Base-by-base conservation (phyloP, 2,888 invertebrate species). In the Myathropa florea region DNA sequence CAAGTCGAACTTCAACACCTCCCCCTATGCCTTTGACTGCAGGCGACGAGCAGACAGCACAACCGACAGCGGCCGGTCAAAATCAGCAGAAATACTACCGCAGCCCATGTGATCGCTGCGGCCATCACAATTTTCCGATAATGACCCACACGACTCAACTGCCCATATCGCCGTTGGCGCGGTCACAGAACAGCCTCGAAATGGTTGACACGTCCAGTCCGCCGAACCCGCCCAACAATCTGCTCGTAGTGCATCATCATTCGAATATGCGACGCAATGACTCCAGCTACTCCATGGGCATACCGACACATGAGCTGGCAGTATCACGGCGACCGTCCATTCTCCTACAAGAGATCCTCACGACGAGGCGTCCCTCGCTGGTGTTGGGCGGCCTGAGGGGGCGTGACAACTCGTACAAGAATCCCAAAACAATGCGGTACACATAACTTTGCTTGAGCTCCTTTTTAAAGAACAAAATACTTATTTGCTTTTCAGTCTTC, bases 311-410 rank as follows among this genome's bases (percentile, higher is more conserved):
- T 61, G 92, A 92, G 21, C 86, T 92, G 36, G 92, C 92, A 71
- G 89, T 92, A 10, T 92, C 93, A n/a, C 90, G 93, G 14, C 89
- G 93, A 7, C 93, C 93, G 2, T 93, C 93, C 0, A 89, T 92
- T 39, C 88, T 93, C 12, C 86, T 93, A 24, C 93, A 93, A 82
- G 93, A 93, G 81, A 92, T 93, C 59, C 85, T 93, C 70, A 88
- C 89, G 39, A 91, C 91, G 4, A 88, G 95, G 90, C 93, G 95
- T 59, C 95, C 95, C 0, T 95, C 95, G 7, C 94, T 94, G 1
- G 94, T 95, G 63, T 94, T 95, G 86, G 95, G 95, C n/a, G 94
- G 95, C 14, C 89, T 88, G 36, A 78, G 88, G 33, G 79, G 82
- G 28, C 88, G 79, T 0, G 81, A 85, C 9, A 89, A 89, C 59